Conservation (phyloP, 2,113 vertebrate genomes). For the Oncorhynchus masou region DNA sequence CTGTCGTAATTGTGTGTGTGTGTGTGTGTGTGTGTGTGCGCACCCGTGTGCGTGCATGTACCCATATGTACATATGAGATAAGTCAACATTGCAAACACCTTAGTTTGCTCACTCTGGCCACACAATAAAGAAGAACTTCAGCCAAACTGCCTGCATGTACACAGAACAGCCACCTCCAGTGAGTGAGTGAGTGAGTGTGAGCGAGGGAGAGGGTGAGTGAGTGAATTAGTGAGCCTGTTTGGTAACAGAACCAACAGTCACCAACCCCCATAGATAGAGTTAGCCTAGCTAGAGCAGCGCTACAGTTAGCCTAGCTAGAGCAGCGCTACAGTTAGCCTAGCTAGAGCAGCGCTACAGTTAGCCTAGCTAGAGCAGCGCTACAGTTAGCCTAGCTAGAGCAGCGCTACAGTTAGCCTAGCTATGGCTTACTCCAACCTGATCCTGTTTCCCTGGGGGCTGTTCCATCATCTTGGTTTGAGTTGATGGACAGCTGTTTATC, state of each 20-base stretch:
- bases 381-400: not conserved
- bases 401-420: not conserved
- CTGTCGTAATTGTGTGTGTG: not conserved
- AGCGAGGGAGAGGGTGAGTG: too few relatives aligned
- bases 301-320: not conserved
- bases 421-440: not conserved
- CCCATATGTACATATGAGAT: constrained; percentile 1
- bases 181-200: too few relatives aligned
- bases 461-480: not conserved
- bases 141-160: not conserved
- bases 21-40: constrained; percentile 4
- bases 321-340: not conserved
- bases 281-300: not conserved
- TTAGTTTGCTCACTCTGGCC: not conserved
- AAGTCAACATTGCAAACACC: constrained; percentile 12
- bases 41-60: not conserved
- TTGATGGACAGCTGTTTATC: constrained; percentile 23
- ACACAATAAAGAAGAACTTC: not conserved
- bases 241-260: not conserved
- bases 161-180: too few relatives aligned
- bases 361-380: not conserved
- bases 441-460: not conserved
- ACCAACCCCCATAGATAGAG: not conserved
- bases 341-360: not conserved
- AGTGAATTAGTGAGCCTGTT: too few relatives aligned